Evolutionary conservation across 2,797 vertebrate species (phyloP), one percentile per base, ranked within the genome.

Genomic region (Acridotheres tristis): DNA sequence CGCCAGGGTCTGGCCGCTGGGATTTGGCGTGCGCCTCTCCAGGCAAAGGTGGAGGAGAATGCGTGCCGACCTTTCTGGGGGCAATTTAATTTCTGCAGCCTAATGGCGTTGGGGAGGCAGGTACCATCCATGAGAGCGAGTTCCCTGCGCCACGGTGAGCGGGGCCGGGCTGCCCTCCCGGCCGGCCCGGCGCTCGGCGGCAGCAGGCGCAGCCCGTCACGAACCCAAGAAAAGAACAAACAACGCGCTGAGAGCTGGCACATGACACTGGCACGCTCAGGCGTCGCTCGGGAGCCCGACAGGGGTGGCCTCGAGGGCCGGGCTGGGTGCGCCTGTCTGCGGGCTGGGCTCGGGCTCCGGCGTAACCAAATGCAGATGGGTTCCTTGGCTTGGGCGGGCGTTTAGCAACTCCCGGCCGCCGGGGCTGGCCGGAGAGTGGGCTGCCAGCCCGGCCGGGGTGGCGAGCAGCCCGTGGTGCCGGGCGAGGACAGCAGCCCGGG

Each of bases 1-100:
- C 63, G 55, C 86, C 94, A 45, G 85, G 93, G 9, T 63, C 76
- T 38, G 82, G 45, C 45, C 53, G 47, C 25, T 63, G 91, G 89
- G 95, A 95, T 92, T 96, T 68, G 73, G 93, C 83, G 32, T 74
- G 92, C 38, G 63, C 84, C 90, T 89, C 88, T 92, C 80, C 95
- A 92, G 61, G 96, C 94, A 88, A 94, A 89, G 91, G 94, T 76
- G 85, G 42, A 93, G 40, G 27, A 51, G 58, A 47, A 65, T 71
- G 54, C 92, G 68, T 4, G 92, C 82, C 94, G 96, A 96, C 95
- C 96, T 92, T 81, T 95, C 77, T 11, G 61, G 50, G 88, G 76
- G 57, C 85, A 96, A 92, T 74, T 85, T 94, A 84, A 97, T 96
- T 97, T 95, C 94, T 80, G 95, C 92, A 75, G 72, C 93, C 59